Percentiles rank a stretch among this genome's conserved stretches.
These are phyloP conservation scores for Tachypleus tridentatus DNA, from an alignment of 1,140 invertebrate species.

Conservation along the genomic window DNA sequence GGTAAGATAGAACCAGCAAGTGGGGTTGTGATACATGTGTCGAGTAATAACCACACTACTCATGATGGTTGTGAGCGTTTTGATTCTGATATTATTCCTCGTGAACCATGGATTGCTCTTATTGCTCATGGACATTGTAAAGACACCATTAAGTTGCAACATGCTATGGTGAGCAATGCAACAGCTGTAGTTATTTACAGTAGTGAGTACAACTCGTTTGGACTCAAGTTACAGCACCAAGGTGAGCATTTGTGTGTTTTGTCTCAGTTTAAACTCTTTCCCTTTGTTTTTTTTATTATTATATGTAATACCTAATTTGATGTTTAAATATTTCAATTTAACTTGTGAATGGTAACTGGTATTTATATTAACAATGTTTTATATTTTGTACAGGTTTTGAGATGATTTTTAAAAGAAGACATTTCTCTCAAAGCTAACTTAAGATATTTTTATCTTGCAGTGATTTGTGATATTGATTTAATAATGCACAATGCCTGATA, in stretches of 20 bases:
- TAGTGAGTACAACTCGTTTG: constrained; percentile 37
- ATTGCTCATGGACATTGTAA: constrained; percentile 57
- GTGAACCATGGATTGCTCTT: constrained; percentile 57
- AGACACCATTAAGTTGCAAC: constrained; percentile 59
- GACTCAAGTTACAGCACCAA: constrained; percentile 20
- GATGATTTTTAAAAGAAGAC: no score
- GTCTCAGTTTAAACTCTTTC: no score
- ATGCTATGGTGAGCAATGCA: constrained; percentile 53
- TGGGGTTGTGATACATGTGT: constrained; percentile 47
- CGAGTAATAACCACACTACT: constrained; percentile 39
- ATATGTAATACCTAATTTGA: no score
- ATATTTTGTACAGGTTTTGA: no score
- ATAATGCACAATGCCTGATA: no score
- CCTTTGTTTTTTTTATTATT: no score
- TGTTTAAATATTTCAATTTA: no score
- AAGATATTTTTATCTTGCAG: no score
- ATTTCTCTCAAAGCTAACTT: no score
- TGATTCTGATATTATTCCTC: constrained; percentile 30
- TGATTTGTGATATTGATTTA: no score
- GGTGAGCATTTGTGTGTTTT: constrained; percentile 10
- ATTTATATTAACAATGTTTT: no score
- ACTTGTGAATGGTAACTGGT: no score
- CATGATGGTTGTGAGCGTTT: constrained; percentile 52
- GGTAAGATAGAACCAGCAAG: constrained; percentile 46
- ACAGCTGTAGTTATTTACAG: constrained; percentile 62